Percentiles rank a stretch among this genome's conserved stretches.
These are phyloP conservation scores for Megaustenia siamemsis DNA, from an alignment of 2,888 invertebrate genomes.

Conservation along the genomic window DNA sequence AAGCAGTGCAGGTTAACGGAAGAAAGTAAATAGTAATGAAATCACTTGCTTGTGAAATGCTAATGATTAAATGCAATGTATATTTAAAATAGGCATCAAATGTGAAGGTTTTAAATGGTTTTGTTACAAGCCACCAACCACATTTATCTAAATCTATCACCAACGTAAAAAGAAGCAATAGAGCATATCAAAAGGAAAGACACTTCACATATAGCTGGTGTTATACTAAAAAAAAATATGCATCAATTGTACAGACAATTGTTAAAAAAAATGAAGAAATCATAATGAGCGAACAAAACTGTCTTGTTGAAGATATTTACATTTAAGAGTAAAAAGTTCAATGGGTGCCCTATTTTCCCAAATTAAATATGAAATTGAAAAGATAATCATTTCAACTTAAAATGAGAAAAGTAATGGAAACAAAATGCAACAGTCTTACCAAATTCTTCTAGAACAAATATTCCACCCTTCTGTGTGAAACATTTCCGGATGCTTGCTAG, in stretches of 20 bases:
- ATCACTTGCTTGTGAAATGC: not conserved
- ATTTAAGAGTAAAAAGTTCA: not conserved
- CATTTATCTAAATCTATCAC: conserved; percentile 18
- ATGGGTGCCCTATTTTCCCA: not conserved
- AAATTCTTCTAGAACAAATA: conserved; percentile 99
- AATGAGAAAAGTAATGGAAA: not conserved
- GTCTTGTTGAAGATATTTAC: not conserved
- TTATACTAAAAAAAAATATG: not conserved
- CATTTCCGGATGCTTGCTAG: conserved; percentile 99
- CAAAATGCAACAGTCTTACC: conserved; percentile 87
- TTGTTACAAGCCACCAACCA: conserved; percentile 6
- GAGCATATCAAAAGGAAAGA: conserved; percentile 20
- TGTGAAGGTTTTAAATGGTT: not conserved
- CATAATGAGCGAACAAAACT: not conserved
- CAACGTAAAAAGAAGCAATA: conserved; percentile 26
- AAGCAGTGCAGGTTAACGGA: not conserved
- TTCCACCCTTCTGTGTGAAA: conserved; percentile 99
- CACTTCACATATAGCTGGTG: not conserved
- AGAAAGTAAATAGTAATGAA: not conserved
- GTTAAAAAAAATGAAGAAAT: not conserved
- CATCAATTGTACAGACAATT: not conserved
- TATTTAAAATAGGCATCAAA: not conserved
- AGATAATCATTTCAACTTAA: conserved; percentile 1
- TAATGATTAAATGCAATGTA: not conserved
- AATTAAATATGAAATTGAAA: not conserved